These are phyloP conservation scores for Murina feae DNA, from an alignment of 2,113 vertebrate species.

Conservation along the genomic window DNA sequence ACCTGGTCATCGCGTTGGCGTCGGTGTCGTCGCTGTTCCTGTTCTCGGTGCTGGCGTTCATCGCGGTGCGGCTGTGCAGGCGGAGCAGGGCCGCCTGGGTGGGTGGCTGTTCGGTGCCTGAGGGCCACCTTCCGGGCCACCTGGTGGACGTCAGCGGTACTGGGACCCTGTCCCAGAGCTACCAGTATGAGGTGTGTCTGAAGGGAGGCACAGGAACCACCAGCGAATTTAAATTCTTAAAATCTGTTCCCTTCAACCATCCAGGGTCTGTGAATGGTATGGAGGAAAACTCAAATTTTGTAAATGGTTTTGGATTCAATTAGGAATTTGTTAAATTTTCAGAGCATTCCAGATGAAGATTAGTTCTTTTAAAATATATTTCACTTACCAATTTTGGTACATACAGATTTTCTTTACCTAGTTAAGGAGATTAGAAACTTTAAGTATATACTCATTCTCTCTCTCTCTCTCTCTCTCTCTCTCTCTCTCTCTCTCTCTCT, in stretches of 20 bases:
- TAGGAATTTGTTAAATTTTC: neutral
- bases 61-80: neutral
- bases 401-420: neutral
- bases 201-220: neutral
- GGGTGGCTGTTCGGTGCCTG: neutral
- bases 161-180: neutral
- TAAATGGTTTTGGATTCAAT: neutral
- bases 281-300: neutral
- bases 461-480: neutral
- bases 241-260: neutral
- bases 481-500: too few species aligned
- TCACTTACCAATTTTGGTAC: neutral
- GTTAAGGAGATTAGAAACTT: neutral
- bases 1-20: neutral
- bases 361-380: neutral
- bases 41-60: neutral
- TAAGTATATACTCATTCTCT: neutral
- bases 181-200: slow-evolving; percentile 36
- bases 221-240: slow-evolving; percentile 8
- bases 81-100: neutral
- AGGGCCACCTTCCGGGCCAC: neutral
- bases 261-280: neutral
- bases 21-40: slow-evolving; percentile 1
- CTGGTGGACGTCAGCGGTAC: neutral
- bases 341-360: neutral